Evolutionary conservation across 2,113 vertebrate species (phyloP).

Genomic region (Trematocara macrostoma): DNA sequence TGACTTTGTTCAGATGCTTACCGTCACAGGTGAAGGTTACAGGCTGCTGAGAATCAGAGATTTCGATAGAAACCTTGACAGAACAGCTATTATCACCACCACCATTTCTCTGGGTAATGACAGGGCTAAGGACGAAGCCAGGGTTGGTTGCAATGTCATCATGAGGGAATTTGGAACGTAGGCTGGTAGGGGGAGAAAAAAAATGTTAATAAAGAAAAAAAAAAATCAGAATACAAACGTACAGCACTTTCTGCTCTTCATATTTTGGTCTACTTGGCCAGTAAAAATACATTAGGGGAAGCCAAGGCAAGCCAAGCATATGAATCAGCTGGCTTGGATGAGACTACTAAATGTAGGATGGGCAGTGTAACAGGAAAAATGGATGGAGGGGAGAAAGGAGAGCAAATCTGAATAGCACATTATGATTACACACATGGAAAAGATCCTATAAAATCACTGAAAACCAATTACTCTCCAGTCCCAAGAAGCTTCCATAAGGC

Average conservation of each 20-base stretch:
- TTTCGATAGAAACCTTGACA: constrained; percentile 97
- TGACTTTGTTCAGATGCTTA: constrained; percentile 54
- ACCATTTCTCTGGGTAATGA: constrained; percentile 81
- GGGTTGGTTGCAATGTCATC: constrained; percentile 78
- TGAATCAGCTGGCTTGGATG: background rate
- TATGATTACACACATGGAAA: background rate
- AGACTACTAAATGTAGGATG: background rate
- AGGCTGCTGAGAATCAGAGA: constrained; percentile 89
- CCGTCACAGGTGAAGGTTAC: constrained; percentile 98
- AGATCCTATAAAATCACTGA: background rate
- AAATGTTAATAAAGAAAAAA: background rate
- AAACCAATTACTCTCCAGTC: background rate
- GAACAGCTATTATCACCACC: constrained; percentile 83
- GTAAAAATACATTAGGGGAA: background rate
- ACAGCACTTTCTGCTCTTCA: background rate
- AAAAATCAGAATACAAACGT: background rate
- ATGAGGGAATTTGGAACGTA: constrained; percentile 81
- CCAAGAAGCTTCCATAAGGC: background rate
- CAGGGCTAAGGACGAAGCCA: constrained; percentile 87
- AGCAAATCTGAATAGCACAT: background rate
- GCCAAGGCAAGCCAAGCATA: background rate
- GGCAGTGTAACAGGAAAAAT: background rate
- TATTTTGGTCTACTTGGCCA: background rate
- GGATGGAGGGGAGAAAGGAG: background rate
- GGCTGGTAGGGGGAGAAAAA: constrained; percentile 49